Evolutionary conservation across 2,797 vertebrate genomes (phyloP).

Genomic region (Artibeus jamaicensis): DNA sequence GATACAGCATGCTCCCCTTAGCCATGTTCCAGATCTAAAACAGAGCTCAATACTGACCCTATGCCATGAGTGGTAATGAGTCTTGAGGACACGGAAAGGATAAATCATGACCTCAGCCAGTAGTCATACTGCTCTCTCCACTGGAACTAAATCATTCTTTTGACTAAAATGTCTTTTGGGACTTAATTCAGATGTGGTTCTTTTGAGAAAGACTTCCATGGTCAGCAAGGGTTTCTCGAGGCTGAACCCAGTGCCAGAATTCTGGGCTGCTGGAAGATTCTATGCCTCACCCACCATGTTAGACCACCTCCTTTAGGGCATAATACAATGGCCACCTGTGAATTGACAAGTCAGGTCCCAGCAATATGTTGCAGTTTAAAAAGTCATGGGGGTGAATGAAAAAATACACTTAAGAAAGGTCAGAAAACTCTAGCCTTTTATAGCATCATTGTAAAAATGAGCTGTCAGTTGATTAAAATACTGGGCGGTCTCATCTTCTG

Average conservation of each 20-base stretch:
- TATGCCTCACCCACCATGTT: neutral
- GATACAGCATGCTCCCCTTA: neutral
- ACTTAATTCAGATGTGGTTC: neutral
- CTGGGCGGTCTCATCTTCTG: neutral
- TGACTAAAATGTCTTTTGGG: neutral
- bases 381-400: neutral
- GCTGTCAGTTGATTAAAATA: neutral
- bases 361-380: neutral
- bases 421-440: neutral
- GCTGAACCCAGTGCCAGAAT: neutral
- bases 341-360: neutral
- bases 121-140: neutral
- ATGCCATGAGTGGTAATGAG: neutral
- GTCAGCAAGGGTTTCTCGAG: neutral
- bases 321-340: neutral
- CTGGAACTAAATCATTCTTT: neutral
- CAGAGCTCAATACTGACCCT: neutral
- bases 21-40: neutral
- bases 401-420: neutral
- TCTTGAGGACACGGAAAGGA: neutral
- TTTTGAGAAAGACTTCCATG: neutral
- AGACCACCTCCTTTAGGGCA: neutral
- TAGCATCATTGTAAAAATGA: neutral
- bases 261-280: neutral
- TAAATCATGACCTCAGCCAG: neutral